Conservation (phyloP, 2,888 invertebrate species). For the Cantharis rufa region DNA sequence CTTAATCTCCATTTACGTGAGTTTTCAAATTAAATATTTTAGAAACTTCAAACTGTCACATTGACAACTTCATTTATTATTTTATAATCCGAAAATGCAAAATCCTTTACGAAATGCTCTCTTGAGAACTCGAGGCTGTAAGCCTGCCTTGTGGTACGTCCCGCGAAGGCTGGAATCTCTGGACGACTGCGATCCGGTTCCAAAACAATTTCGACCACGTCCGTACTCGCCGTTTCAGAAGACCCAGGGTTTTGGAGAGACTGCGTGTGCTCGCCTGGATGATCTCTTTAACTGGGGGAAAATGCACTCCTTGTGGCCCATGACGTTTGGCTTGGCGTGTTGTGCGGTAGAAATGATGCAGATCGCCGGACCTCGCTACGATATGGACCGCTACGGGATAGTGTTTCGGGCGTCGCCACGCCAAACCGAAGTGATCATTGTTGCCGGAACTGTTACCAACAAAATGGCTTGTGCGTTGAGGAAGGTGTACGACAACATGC, state of each 20-base stretch:
- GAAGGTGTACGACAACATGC: constrained; percentile 67
- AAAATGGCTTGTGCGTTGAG: constrained; percentile 72
- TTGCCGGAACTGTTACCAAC: constrained; percentile 68
- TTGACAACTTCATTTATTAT: not conserved
- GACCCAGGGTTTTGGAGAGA: constrained; percentile 59
- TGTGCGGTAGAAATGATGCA: constrained; percentile 74
- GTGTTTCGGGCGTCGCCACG: constrained; percentile 67
- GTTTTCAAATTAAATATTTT: not conserved
- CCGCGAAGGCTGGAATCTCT: not conserved
- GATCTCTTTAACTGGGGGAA: constrained; percentile 69
- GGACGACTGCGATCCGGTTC: not conserved
- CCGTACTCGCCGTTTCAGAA: constrained; percentile 69
- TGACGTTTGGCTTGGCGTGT: constrained; percentile 72
- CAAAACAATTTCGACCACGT: constrained; percentile 36
- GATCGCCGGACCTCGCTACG: constrained; percentile 70
- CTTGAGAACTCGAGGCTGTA: not conserved
- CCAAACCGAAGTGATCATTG: constrained; percentile 68
- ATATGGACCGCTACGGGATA: constrained; percentile 67
- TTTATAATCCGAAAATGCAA: not conserved
- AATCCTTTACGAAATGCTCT: not conserved
- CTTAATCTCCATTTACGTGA: not conserved
- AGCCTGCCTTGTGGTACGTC: not conserved
- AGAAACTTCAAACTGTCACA: not conserved
- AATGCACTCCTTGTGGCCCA: constrained; percentile 68
- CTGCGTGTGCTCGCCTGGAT: constrained; percentile 64